phyloP scores from a whole-genome alignment of 2,797 vertebrate genomes.

The Darevskia nairensis region DNA sequence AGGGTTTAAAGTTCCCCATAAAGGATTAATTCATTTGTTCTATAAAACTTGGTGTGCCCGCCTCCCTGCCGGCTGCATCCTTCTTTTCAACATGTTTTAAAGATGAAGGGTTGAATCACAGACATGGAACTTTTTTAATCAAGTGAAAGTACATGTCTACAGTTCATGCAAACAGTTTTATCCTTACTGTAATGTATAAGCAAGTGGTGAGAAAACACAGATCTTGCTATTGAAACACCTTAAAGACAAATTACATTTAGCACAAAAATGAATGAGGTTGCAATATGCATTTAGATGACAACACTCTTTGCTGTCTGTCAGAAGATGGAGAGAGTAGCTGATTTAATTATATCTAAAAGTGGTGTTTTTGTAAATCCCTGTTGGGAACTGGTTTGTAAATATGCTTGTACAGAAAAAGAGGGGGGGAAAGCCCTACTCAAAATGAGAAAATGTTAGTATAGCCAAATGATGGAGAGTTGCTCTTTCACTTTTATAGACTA shows the following conservation, averaged over 20 bases:
- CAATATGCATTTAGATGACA: conserved; percentile 12
- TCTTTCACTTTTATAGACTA: conserved; percentile 34
- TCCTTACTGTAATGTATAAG: not conserved
- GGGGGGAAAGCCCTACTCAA: too few relatives aligned
- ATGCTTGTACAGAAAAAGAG: not conserved
- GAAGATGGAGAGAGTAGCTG: not conserved
- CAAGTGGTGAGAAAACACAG: not conserved
- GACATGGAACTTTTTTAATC: not conserved
- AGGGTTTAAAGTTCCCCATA: not conserved
- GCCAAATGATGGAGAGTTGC: not conserved
- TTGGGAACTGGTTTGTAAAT: conserved; percentile 2
- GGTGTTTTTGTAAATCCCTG: not conserved
- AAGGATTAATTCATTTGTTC: conserved; percentile 12
- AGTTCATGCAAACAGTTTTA: not conserved
- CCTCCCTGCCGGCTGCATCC: too few relatives aligned
- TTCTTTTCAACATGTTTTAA: not conserved
- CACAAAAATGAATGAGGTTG: not conserved
- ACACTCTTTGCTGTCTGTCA: not conserved
- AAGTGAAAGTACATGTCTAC: not conserved
- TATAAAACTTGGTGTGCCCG: not conserved
- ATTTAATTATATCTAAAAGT: conserved; percentile 4
- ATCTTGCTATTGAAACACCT: not conserved
- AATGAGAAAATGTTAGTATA: conserved; percentile 7
- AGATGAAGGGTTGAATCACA: not conserved
- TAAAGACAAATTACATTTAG: conserved; percentile 1